Evolutionary conservation across 2,113 vertebrate species (phyloP), one percentile per base, ranked within the genome.

Genomic region (Macquaria ambigua): DNA sequence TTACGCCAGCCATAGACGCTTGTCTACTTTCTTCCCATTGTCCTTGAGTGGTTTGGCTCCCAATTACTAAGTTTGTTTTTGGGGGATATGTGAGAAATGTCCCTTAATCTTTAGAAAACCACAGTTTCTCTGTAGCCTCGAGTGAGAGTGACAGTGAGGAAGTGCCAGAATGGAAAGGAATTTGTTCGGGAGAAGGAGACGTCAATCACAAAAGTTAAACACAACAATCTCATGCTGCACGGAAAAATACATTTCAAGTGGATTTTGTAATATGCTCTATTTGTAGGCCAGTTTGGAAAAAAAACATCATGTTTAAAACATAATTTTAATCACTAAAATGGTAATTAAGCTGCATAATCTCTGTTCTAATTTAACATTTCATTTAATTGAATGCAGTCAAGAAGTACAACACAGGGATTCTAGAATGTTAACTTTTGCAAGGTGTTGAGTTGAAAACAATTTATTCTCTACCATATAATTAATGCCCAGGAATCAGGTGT

Each of bases 51-150:
- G 76, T 82, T 90, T 89, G 71, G 83, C 89, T 93, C 78, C 85
- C 84, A 88, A 89, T 90, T 89, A 93, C 83, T 63, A 80, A 72
- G 77, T 91, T 93, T 90, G 86, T 85, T 93, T 90, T 88, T 8
- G 58, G 70, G 72, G 78, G 68, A 62, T 71, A 70, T 84, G 66
- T 20, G 74, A 87, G 79, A 86, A 90, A 87, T 83, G 81, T 88
- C 85, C 87, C 87, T 92, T 86, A 88, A 88, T 89, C 80, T 91
- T 85, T 55, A 72, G 59, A 89, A 87, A 84, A 79, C 68, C 74
- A 67, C 66, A 74, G 41, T 83, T 81, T 67, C 83, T 85, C 87
- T 89, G 73, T 74, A 75, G 74, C 83, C 20, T 62, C 43, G 16
- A 41, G 73, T 53, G 61, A 87, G 87, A 89, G 81, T 81, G 88